These are phyloP conservation scores for Stenurella melanura DNA, from an alignment of 2,888 invertebrate genomes.

Conservation along the genomic window DNA sequence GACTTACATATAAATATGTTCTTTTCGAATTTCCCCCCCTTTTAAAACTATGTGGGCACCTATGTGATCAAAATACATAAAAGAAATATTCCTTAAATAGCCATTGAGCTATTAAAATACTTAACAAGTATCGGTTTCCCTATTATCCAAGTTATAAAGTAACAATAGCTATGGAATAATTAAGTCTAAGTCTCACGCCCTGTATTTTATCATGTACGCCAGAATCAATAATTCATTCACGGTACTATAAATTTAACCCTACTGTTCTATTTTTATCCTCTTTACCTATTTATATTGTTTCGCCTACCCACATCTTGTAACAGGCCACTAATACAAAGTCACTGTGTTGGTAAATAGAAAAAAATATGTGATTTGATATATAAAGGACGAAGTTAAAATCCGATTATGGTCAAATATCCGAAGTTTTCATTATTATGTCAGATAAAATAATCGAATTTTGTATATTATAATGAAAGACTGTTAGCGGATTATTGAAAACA, in stretches of 20 bases:
- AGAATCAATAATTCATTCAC: slow-evolving; percentile 15
- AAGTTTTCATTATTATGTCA: too few relatives aligned
- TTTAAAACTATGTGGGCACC: too few relatives aligned
- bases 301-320: neutral
- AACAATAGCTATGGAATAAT: neutral
- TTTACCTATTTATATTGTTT: slow-evolving; percentile 12
- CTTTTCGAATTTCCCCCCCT: too few relatives aligned
- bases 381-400: too few relatives aligned
- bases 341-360: too few relatives aligned
- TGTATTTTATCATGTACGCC: neutral
- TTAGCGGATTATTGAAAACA: too few relatives aligned
- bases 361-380: too few relatives aligned
- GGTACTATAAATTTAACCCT: slow-evolving; percentile 8
- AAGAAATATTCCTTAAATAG: neutral
- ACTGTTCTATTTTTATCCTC: slow-evolving; percentile 14
- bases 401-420: too few relatives aligned
- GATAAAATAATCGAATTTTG: too few relatives aligned
- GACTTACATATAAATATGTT: too few relatives aligned
- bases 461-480: too few relatives aligned
- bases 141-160: neutral
- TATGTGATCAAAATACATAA: neutral
- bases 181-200: neutral
- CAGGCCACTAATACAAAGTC: neutral
- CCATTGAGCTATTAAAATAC: neutral
- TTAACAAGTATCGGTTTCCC: neutral